Conservation (phyloP, 2,113 vertebrate genomes). For the Trogon melanurus region DNA sequence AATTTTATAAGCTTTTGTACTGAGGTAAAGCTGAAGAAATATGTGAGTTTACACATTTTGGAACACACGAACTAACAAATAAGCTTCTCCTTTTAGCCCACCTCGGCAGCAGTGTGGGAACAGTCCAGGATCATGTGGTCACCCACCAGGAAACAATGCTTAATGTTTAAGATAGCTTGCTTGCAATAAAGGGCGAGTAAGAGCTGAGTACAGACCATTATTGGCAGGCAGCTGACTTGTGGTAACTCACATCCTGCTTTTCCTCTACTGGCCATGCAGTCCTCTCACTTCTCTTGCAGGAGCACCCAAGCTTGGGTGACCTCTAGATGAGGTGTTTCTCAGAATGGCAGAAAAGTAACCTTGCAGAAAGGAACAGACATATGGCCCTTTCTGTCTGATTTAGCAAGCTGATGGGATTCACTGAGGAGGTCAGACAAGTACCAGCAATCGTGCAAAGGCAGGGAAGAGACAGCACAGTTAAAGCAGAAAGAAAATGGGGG, state of each 20-base stretch:
- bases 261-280: background rate
- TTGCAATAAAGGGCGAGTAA: background rate
- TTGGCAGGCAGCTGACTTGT: background rate
- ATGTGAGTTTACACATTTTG: background rate
- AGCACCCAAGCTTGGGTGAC: background rate
- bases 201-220: background rate
- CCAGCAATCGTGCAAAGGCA: background rate
- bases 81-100: background rate
- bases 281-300: background rate
- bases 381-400: background rate
- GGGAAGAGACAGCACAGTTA: background rate
- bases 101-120: background rate
- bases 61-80: background rate
- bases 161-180: background rate
- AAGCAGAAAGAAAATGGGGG: background rate
- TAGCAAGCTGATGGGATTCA: background rate
- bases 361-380: background rate
- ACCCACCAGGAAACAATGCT: background rate
- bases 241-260: background rate
- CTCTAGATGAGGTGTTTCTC: background rate
- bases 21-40: background rate
- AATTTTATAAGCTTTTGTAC: background rate
- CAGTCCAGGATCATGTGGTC: background rate
- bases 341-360: background rate
- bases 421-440: background rate